Evolutionary conservation across 2,888 invertebrate species (phyloP), one percentile per base, ranked within the genome.

Genomic region (Patella depressa): DNA sequence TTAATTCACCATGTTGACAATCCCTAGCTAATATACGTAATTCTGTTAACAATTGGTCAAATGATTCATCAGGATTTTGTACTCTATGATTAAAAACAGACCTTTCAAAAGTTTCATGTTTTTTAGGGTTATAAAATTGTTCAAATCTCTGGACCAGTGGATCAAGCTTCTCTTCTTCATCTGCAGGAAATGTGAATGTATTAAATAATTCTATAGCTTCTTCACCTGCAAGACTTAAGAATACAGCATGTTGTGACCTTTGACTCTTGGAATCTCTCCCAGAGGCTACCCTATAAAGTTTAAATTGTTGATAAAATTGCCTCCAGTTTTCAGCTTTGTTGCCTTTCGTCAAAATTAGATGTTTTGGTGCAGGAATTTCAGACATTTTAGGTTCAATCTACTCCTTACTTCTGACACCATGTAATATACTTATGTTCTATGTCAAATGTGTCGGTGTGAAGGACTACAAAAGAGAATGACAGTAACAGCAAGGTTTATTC

Each of bases 1-100:
- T 77, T 57, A 77, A 55, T 75, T 75, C 71, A n/a, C 55, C 75
- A 53, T 24, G 53, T 71, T 70, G 24, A 71, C 75, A 75, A 54
- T 45, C 70, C 71, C 71, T 72, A 3, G 54, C 19, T 69, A 70
- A 14, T n/a, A 29, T 57, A 71, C 55, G 34, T 70, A 75, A 15
- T 24, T 75, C 75, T 19, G 19, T 5, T 12, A 73, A n/a, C 19
- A 19, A 73, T 19, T 73, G 73, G 24, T 73, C 73, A 54, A 71
- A 70, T 17, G 75, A 70, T 70, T 75, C 70, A 70, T 75, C 75
- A 7, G 75, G 53, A 34, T 69, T 75, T 34, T 75, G 75, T 34
- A 9, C 24, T 17, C 72, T 55, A 29, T 53, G 24, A 34, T 71
- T 29, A 7, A 73, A 73, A 19, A 54, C 55, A 53, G 53, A 53